These are phyloP conservation scores for Sinocyclocheilus anshuiensis DNA, from an alignment of 2,113 vertebrate species.

Conservation along the genomic window DNA sequence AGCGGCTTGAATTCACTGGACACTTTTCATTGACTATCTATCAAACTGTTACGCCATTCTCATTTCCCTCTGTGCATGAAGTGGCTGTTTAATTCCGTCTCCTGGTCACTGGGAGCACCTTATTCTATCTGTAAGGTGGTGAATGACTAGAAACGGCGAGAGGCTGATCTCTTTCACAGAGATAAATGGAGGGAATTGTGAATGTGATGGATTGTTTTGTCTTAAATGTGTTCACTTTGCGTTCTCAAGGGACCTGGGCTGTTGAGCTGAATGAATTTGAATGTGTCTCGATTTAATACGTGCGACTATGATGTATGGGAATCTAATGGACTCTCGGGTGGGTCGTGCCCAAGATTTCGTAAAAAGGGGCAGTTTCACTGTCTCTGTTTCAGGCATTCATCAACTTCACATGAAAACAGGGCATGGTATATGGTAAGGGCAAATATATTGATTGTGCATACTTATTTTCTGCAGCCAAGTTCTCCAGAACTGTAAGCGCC, in stretches of 20 bases:
- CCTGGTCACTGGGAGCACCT: constrained; percentile 7
- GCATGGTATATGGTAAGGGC: neutral
- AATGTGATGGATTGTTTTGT: constrained; percentile 43
- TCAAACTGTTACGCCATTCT: constrained; percentile 1
- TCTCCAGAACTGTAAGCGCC: constrained; percentile 76
- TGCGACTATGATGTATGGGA: constrained; percentile 45
- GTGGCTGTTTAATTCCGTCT: constrained; percentile 3
- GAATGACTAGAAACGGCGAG: neutral
- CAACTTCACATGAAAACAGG: constrained; percentile 1
- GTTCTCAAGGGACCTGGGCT: constrained; percentile 21
- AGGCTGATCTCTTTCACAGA: neutral
- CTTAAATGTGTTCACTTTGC: constrained; percentile 31
- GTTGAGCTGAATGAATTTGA: constrained; percentile 40
- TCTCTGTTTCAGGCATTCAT: constrained; percentile 25
- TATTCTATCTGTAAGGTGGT: constrained; percentile 19
- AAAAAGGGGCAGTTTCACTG: constrained; percentile 3
- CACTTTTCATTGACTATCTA: constrained; percentile 38
- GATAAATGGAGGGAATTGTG: constrained; percentile 15
- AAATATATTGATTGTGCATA: constrained; percentile 63
- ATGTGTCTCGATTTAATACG: constrained; percentile 51
- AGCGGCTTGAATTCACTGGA: neutral
- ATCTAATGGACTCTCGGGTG: constrained; percentile 27
- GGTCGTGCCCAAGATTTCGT: constrained; percentile 16
- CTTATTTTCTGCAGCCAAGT: constrained; percentile 79
- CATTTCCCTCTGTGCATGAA: constrained; percentile 32